phyloP scores from a whole-genome alignment of 2,113 vertebrate genomes.

The Bagarius yarrelli region DNA sequence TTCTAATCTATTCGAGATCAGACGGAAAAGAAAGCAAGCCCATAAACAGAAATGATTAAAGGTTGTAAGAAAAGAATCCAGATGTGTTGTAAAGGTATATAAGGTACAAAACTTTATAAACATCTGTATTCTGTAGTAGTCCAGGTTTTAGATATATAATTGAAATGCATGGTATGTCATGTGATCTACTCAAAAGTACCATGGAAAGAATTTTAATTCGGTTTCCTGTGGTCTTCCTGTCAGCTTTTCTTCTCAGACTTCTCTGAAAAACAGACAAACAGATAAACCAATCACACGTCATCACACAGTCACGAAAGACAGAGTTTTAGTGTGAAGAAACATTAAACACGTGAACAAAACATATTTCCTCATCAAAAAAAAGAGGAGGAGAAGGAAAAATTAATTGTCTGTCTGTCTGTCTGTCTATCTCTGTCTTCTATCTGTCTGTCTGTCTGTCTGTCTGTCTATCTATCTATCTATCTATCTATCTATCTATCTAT shows the following conservation, averaged over 20 bases:
- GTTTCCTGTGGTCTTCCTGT: not conserved
- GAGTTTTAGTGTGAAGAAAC: not conserved
- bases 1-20: conserved; percentile 15
- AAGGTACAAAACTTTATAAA: not conserved
- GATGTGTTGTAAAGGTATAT: not conserved
- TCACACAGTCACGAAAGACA: not conserved
- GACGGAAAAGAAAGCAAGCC: conserved; percentile 17
- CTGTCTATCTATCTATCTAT: too few relatives aligned
- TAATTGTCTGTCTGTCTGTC: too few relatives aligned
- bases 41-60: conserved; percentile 11
- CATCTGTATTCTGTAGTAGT: not conserved
- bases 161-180: not conserved
- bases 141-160: not conserved
- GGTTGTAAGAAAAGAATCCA: not conserved
- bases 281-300: not conserved
- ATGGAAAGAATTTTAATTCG: not conserved
- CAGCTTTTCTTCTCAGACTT: not conserved
- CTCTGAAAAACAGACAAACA: not conserved
- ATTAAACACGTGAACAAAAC: not conserved
- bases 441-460: not conserved
- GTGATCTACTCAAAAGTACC: not conserved
- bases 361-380: not conserved
- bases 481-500: not conserved
- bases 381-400: too few relatives aligned
- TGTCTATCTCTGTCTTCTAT: not conserved